Conservation (phyloP, 2,888 invertebrate species). For the Philereme transversata region DNA sequence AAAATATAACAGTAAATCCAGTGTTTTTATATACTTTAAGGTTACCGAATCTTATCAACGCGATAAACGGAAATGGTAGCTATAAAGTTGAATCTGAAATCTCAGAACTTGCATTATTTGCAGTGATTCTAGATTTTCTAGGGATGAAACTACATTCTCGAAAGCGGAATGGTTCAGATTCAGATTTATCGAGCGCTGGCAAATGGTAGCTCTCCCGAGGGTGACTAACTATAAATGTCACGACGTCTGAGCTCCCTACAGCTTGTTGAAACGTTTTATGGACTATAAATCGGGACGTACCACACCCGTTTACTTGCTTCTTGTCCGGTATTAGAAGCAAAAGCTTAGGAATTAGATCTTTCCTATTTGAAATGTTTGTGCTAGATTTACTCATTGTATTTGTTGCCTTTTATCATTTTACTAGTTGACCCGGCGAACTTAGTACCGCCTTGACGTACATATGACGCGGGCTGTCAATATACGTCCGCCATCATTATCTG, state of each 20-base stretch:
- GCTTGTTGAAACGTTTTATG: constrained; percentile 73
- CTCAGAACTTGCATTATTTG: not conserved
- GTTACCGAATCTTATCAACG: not conserved
- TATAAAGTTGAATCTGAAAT: not conserved
- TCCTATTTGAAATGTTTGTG: too few species aligned
- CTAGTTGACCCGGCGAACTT: too few species aligned
- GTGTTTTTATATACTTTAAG: not conserved
- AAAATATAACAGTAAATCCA: too few species aligned
- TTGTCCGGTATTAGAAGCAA: constrained; percentile 48
- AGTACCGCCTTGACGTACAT: too few species aligned
- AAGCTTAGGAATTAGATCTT: constrained; percentile 1
- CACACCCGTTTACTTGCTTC: constrained; percentile 53
- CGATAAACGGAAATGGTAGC: not conserved
- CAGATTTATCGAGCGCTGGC: constrained; percentile 44
- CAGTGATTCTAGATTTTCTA: constrained; percentile 1
- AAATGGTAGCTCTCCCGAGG: constrained; percentile 49
- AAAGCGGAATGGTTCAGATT: constrained; percentile 17
- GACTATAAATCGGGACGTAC: constrained; percentile 65
- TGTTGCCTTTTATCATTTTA: too few species aligned
- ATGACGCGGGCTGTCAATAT: too few species aligned
- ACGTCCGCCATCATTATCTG: too few species aligned
- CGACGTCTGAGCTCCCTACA: constrained; percentile 52
- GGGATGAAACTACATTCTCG: constrained; percentile 14
- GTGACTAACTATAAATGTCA: constrained; percentile 67
- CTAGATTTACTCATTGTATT: too few species aligned